These are phyloP conservation scores for Semibalanus balanoides DNA, from an alignment of 1,140 invertebrate species.

Conservation along the genomic window DNA sequence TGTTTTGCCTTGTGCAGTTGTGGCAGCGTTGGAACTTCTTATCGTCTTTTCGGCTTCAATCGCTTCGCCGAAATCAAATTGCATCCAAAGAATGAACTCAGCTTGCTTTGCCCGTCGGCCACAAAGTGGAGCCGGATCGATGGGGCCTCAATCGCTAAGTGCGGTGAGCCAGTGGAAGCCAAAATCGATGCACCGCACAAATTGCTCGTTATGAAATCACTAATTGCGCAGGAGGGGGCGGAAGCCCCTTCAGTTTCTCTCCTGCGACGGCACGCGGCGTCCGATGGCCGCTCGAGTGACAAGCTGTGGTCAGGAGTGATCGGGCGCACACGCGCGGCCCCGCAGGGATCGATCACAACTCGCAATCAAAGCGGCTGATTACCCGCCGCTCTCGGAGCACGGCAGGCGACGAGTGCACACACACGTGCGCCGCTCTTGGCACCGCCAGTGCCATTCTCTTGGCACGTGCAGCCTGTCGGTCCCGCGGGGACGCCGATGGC, in stretches of 20 bases:
- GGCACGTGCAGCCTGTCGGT: background rate
- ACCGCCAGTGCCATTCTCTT: background rate
- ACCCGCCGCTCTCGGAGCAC: background rate
- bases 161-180: background rate
- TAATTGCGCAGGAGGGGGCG: background rate
- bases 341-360: background rate
- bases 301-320: background rate
- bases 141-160: background rate
- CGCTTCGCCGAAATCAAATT: background rate
- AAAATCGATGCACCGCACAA: background rate
- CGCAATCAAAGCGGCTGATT: background rate
- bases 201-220: conserved; percentile 2
- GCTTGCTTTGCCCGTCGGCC: background rate
- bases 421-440: background rate
- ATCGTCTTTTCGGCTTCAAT: background rate
- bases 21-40: background rate
- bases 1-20: background rate
- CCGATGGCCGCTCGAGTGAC: background rate
- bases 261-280: background rate
- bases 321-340: background rate
- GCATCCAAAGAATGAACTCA: background rate
- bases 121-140: background rate
- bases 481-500: too few relatives aligned
- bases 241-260: background rate
- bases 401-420: background rate